Evolutionary conservation across 2,113 vertebrate species (phyloP), one percentile per base, ranked within the genome.

Genomic region (Grammomys surdaster): DNA sequence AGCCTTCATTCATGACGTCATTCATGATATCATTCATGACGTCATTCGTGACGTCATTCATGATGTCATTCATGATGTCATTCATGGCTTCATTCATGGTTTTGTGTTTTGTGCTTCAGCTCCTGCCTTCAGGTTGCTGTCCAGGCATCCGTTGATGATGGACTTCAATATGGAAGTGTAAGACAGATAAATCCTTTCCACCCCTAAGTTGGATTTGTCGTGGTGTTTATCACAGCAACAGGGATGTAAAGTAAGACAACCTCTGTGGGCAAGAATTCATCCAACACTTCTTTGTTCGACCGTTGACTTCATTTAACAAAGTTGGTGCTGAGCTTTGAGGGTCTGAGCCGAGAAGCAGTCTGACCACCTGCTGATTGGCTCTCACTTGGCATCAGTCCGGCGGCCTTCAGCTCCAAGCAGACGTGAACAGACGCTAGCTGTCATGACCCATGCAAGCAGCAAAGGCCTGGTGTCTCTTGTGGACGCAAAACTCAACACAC

Each of bases 381-480:
- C 60, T n/a, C 22, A 40, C 73, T 84, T 86, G n/a, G 1, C 3
- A n/a, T 43, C 20, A 46, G 13, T n/a, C 11, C 7, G 7, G 76
- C 0, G 24, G 65, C 28, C 65, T 80, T 85, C 31, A 19, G 26
- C 65, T 46, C 48, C 60, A 31, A 89, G 26, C 20, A 9, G 31
- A 31, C 14, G 9, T 0, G 3, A 78, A n/a, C 33, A 56, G 33
- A 56, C 10, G 24, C 43, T 3, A 73, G 19, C 48, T 31, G 7
- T 0, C 20, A 13, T 20, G 26, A 80, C 3, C 2, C 14, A 36
- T 0, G 9, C 3, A 67, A 80, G 22, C 14, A 69, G 60, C 46
- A 14, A 85, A 56, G 22, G 75, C 24, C 82, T 51, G 33, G 82
- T 16, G 19, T 56, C 96, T 82, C 22, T 60, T 60, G 28, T 46